These are phyloP conservation scores for Meles meles DNA, from an alignment of 2,113 vertebrate species.

Conservation along the genomic window DNA sequence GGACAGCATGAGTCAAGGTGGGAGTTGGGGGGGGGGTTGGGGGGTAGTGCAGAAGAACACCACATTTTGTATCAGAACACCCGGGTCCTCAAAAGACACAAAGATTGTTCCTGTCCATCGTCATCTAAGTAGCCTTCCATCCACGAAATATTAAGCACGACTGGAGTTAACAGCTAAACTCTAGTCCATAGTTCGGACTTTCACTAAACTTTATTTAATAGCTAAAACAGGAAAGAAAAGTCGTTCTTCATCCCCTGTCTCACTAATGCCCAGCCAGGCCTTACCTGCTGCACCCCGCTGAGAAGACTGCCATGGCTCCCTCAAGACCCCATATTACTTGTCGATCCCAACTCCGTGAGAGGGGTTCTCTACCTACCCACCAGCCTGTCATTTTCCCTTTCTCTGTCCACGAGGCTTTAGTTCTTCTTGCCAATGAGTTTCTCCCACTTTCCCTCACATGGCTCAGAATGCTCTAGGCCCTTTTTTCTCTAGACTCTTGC, in stretches of 20 bases:
- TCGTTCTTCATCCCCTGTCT: not conserved
- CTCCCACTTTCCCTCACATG: not conserved
- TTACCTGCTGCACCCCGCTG: not conserved
- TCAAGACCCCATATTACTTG: accelerated
- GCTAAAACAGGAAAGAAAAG: not conserved
- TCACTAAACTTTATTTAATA: not conserved
- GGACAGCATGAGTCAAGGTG: not conserved
- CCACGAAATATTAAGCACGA: not conserved
- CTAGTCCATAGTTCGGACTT: not conserved
- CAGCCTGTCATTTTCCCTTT: not conserved
- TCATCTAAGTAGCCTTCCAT: not conserved
- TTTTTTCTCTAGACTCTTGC: not conserved
- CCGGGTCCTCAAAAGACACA: not conserved
- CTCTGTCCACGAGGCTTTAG: not conserved
- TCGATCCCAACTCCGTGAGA: not conserved
- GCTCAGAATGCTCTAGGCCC: not conserved
- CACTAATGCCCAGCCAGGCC: not conserved
- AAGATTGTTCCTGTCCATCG: too few relatives aligned
- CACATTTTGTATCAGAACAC: not conserved
- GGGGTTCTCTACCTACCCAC: not conserved
- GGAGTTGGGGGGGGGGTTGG: too few relatives aligned
- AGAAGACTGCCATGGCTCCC: not conserved
- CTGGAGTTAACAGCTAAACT: not conserved
- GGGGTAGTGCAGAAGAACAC: not conserved
- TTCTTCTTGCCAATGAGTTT: not conserved